A percentile compares a stretch with the other conserved stretches of the same genome.
These are phyloP conservation scores for Disparrhopalites patrizii DNA, from an alignment of 2,888 invertebrate genomes.

Conservation along the genomic window DNA sequence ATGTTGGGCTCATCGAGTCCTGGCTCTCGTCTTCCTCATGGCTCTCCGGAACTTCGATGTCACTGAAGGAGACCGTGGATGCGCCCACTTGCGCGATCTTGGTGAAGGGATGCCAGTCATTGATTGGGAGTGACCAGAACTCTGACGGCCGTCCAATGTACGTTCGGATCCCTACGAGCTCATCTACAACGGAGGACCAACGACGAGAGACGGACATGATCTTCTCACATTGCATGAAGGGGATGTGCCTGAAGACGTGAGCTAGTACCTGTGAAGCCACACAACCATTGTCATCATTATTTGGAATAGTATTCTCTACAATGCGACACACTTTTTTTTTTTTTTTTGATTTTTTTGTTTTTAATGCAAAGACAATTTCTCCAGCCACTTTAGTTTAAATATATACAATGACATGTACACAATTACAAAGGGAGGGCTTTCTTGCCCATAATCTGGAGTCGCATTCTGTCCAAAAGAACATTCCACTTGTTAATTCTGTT, in stretches of 20 bases:
- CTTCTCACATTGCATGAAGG: conserved; percentile 12
- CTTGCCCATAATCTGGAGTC: no score
- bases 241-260: conserved; percentile 16
- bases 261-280: conserved; percentile 11
- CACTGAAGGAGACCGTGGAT: conserved; percentile 24
- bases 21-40: not conserved
- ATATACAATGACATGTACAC: no score
- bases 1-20: not conserved
- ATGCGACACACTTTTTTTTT: no score
- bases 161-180: conserved; percentile 16
- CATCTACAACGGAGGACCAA: conserved; percentile 17
- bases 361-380: no score
- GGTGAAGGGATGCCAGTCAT: conserved; percentile 3
- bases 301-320: no score
- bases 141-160: conserved; percentile 21
- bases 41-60: conserved; percentile 11
- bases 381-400: no score
- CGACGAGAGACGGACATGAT: conserved; percentile 9
- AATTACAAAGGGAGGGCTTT: no score
- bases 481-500: no score
- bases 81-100: conserved; percentile 13
- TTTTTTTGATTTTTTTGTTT: no score
- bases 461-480: no score
- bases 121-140: conserved; percentile 14
- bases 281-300: no score